A percentile compares a stretch with the other conserved stretches of the same genome.
phyloP scores from a whole-genome alignment of 2,113 vertebrate genomes.

The Tor tambroides region DNA sequence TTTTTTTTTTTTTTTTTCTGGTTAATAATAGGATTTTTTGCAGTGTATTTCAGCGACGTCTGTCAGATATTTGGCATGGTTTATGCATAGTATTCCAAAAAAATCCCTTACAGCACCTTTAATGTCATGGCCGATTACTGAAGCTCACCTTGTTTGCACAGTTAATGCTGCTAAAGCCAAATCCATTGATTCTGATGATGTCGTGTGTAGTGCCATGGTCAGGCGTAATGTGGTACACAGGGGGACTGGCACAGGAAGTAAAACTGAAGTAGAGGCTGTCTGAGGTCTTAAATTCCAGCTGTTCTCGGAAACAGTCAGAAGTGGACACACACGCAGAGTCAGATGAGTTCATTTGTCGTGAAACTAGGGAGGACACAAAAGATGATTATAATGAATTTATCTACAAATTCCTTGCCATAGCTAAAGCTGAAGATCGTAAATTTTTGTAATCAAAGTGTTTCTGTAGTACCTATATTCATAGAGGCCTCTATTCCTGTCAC shows the following conservation, averaged over 20 bases:
- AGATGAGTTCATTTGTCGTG: constrained; percentile 25
- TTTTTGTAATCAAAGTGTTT: background rate
- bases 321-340: constrained; percentile 62
- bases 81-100: background rate
- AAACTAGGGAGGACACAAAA: constrained; percentile 46
- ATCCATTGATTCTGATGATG: constrained; percentile 77
- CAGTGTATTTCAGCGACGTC: background rate
- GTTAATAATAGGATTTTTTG: no score
- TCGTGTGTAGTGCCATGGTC: constrained; percentile 76
- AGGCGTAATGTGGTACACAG: constrained; percentile 76
- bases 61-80: background rate
- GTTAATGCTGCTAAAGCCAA: constrained; percentile 72
- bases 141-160: constrained; percentile 81
- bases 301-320: constrained; percentile 63
- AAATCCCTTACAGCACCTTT: background rate
- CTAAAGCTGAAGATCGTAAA: background rate
- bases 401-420: background rate
- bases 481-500: constrained; percentile 72
- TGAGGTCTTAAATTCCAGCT: constrained; percentile 44
- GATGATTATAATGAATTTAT: background rate
- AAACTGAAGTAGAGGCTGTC: constrained; percentile 68
- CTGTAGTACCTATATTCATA: constrained; percentile 60
- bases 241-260: constrained; percentile 76
- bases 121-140: background rate
- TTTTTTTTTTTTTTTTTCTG: no score